Evolutionary conservation across 1,140 invertebrate genomes (phyloP).

Genomic region (Diachasmimorpha longicaudata): DNA sequence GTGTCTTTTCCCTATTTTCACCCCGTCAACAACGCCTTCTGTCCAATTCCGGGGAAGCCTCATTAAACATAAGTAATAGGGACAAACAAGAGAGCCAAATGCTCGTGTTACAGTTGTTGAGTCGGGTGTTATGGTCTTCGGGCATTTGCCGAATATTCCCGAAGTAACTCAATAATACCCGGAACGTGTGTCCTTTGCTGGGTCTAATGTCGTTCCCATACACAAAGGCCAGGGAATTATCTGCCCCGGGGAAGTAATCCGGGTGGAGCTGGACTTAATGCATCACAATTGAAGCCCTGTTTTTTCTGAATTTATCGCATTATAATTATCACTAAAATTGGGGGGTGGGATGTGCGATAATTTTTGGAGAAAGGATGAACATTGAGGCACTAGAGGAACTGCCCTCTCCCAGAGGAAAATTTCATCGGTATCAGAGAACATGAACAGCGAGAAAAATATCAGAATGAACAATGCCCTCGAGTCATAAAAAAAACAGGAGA

Average conservation of each 20-base stretch:
- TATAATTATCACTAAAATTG: not conserved
- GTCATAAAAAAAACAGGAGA: too few species aligned
- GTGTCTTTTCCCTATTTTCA: too few species aligned
- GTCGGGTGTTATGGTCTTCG: conserved; percentile 10
- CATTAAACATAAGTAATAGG: not conserved
- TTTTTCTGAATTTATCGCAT: not conserved
- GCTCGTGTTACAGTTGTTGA: not conserved
- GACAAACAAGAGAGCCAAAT: not conserved
- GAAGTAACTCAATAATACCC: conserved; percentile 22
- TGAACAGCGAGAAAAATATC: too few species aligned
- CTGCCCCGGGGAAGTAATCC: not conserved
- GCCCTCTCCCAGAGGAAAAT: too few species aligned
- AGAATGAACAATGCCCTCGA: too few species aligned
- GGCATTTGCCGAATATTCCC: conserved; percentile 22
- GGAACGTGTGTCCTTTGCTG: not conserved
- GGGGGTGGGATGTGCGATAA: too few species aligned
- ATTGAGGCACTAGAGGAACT: too few species aligned
- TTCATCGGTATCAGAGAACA: too few species aligned
- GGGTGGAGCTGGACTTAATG: not conserved
- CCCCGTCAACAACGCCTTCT: not conserved
- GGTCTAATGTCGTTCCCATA: not conserved
- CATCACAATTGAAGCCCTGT: not conserved
- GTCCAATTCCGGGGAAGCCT: not conserved
- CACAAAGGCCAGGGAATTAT: not conserved
- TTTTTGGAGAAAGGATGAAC: too few species aligned